Evolutionary conservation across 2,113 vertebrate genomes (phyloP), one percentile per base, ranked within the genome.

Genomic region (Uropsilus gracilis): DNA sequence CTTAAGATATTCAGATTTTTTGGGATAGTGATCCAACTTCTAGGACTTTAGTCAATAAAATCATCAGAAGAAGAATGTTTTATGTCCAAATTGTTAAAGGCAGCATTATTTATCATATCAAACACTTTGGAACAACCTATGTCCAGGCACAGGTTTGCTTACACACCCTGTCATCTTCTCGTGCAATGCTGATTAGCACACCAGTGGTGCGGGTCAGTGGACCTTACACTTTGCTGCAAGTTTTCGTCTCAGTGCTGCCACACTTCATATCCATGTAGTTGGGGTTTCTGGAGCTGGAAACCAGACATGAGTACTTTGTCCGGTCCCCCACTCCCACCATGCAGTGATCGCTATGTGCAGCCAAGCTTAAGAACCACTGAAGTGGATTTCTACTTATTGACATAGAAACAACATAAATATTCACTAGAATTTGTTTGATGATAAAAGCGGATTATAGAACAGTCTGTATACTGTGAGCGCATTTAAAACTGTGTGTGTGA

Each of bases 401-500:
- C 89, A 94, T 90, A 72, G 48, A 94, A 86, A 95, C 76, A 90
- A 92, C 73, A 93, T 80, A 96, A 93, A 96, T 96, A 96, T 80
- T 95, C 94, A 95, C 88, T 85, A 90, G 72, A 95, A 90, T 94
- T 86, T 84, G 37, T 92, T 85, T 95, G 68, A 92, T 94, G 92
- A 97, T 95, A 94, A 96, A 95, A 97, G 89, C 42, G 95, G 81
- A 81, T 96, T 94, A 92, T 68, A 96, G 81, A 97, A 96, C 85
- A 92, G 61, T 96, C 77, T 94, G 81, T 93, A 95, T 95, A 97
- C 11, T 61, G 73, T 96, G 81, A 88, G 61, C 85, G 90, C 76
- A 95, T 77, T 97, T 92, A 95, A 94, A 96, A 97, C 94, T 92
- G 94, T 63, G 92, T 95, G 92, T 97, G 55, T 88, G 37, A 95